Evolutionary conservation across 2,888 invertebrate genomes (phyloP).

Genomic region (Caenorhabditis sinica): DNA sequence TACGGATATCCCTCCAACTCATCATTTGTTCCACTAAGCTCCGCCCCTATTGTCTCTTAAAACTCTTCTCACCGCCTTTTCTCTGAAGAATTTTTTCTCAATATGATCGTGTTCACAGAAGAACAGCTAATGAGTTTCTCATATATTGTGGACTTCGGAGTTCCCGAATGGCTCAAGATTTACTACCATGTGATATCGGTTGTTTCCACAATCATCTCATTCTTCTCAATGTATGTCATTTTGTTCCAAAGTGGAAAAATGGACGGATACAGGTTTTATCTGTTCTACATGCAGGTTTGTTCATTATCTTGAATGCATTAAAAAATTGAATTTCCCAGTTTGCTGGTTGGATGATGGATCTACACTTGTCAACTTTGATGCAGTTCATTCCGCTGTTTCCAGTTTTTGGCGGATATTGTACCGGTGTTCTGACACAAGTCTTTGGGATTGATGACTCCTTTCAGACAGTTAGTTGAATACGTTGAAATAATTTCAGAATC

Average conservation of each 20-base stretch:
- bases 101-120: constrained; percentile 53
- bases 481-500: neutral
- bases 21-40: neutral
- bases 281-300: constrained; percentile 59
- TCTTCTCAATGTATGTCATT: constrained; percentile 55
- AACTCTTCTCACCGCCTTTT: neutral
- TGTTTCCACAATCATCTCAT: constrained; percentile 53
- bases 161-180: constrained; percentile 45
- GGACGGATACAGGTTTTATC: constrained; percentile 51
- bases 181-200: constrained; percentile 48
- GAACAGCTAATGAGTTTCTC: constrained; percentile 51
- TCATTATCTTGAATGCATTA: neutral
- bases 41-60: constrained; percentile 14
- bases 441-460: constrained; percentile 48
- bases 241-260: constrained; percentile 62
- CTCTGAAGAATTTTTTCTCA: neutral
- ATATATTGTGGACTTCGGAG: constrained; percentile 48
- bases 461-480: constrained; percentile 27
- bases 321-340: constrained; percentile 27
- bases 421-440: constrained; percentile 33
- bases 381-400: constrained; percentile 58
- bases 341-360: constrained; percentile 58
- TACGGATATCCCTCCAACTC: neutral
- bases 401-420: constrained; percentile 58
- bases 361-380: constrained; percentile 55